Conservation (phyloP, 2,888 invertebrate genomes). For the Pammene fasciana region DNA sequence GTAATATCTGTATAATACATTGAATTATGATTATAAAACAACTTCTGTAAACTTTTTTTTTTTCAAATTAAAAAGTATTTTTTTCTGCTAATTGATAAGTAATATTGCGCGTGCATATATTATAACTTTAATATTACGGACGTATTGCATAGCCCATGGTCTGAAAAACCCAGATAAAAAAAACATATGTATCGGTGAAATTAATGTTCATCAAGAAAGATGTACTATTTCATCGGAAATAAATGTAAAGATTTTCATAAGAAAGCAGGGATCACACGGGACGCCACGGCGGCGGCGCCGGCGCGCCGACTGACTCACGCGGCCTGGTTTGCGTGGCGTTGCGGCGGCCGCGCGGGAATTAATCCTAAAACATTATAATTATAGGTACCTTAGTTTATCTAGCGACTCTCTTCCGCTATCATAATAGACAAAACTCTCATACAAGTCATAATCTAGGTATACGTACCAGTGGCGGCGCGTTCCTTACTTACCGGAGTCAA, state of each 20-base stretch:
- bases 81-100: not conserved
- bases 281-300: constrained; percentile 66
- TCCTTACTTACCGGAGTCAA: no score
- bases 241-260: constrained; percentile 40
- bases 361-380: constrained; percentile 46
- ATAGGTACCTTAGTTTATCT: constrained; percentile 40
- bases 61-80: not conserved
- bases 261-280: constrained; percentile 53
- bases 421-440: constrained; percentile 15
- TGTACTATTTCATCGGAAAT: not conserved
- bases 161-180: no score
- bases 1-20: not conserved
- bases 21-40: not conserved
- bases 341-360: constrained; percentile 49
- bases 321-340: constrained; percentile 62
- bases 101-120: no score
- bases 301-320: constrained; percentile 68
- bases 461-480: no score
- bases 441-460: not conserved
- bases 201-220: not conserved
- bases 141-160: no score
- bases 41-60: constrained; percentile 10
- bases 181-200: no score
- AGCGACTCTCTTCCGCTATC: constrained; percentile 29
- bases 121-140: no score